These are phyloP conservation scores for Rhinatrema bivittatum DNA, from an alignment of 2,797 vertebrate genomes.

Conservation along the genomic window DNA sequence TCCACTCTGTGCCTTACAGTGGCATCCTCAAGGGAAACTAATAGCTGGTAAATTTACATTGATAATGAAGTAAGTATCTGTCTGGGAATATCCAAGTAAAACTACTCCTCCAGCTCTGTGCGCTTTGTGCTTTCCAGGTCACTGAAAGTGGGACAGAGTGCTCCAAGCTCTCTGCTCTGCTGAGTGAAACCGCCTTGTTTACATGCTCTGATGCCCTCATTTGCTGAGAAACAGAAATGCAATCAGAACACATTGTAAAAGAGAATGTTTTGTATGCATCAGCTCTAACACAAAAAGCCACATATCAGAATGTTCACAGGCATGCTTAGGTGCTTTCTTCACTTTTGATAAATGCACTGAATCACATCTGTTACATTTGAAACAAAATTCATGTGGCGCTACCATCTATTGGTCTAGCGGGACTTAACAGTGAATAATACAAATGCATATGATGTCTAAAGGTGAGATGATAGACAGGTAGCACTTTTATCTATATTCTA, in stretches of 20 bases:
- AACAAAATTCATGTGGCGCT: conserved; percentile 1
- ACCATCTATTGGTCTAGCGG: conserved; percentile 10
- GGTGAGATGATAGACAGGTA: too few species aligned
- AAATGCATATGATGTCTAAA: background rate
- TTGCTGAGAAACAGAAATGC: conserved; percentile 15
- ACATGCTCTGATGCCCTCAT: conserved; percentile 8
- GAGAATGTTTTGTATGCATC: too few species aligned
- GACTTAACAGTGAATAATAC: background rate
- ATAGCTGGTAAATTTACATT: conserved; percentile 29
- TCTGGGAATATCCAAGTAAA: conserved; percentile 11
- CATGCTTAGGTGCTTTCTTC: too few species aligned
- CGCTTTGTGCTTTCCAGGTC: conserved; percentile 38
- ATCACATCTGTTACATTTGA: conserved; percentile 1
- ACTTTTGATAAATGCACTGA: conserved; percentile 7
- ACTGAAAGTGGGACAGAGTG: conserved; percentile 40
- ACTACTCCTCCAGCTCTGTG: background rate
- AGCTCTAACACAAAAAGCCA: too few species aligned
- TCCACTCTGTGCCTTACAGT: conserved; percentile 27
- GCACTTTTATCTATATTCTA: too few species aligned
- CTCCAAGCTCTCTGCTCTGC: conserved; percentile 34
- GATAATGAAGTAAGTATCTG: conserved; percentile 23
- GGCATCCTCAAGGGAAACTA: conserved; percentile 24
- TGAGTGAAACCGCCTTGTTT: conserved; percentile 38
- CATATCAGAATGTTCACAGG: too few species aligned
- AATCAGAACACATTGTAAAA: conserved; percentile 20